phyloP scores from a whole-genome alignment of 1,140 invertebrate species.

The Heliconius nattereri region DNA sequence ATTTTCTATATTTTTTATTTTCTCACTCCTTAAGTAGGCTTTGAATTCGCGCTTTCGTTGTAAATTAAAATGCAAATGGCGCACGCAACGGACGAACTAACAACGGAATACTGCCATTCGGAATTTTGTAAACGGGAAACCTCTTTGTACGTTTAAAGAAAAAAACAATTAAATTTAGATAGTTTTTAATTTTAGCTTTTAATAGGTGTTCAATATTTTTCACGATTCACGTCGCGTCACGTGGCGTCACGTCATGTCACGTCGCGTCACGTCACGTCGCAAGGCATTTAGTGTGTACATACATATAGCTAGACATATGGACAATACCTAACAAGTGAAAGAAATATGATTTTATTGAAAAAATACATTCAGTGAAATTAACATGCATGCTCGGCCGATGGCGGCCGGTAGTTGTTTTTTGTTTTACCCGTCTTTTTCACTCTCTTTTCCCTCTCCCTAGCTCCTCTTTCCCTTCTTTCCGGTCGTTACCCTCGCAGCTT shows the following conservation, averaged over 20 bases:
- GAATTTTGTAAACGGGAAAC: slow-evolving; percentile 32
- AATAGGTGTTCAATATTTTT: slow-evolving; percentile 79
- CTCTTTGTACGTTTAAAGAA: slow-evolving; percentile 49
- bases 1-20: slow-evolving; percentile 22
- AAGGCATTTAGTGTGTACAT: slow-evolving; percentile 72
- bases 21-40: slow-evolving; percentile 49
- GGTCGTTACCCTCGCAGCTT: slow-evolving; percentile 20
- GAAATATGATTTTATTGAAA: slow-evolving; percentile 74
- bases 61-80: not conserved
- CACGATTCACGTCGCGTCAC: slow-evolving; percentile 45
- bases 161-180: slow-evolving; percentile 56
- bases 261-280: slow-evolving; percentile 43
- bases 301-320: slow-evolving; percentile 76
- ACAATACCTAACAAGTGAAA: slow-evolving; percentile 80
- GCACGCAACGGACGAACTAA: slow-evolving; percentile 1
- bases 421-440: slow-evolving; percentile 12
- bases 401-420: slow-evolving; percentile 52
- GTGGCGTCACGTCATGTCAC: slow-evolving; percentile 1
- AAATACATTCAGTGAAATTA: slow-evolving; percentile 78
- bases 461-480: slow-evolving; percentile 26
- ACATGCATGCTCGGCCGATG: slow-evolving; percentile 39
- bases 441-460: slow-evolving; percentile 26
- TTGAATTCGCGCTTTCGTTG: slow-evolving; percentile 43
- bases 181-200: slow-evolving; percentile 76
- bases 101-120: slow-evolving; percentile 14